These are phyloP conservation scores for Hybognathus amarus DNA, from an alignment of 2,797 vertebrate genomes.

Conservation along the genomic window DNA sequence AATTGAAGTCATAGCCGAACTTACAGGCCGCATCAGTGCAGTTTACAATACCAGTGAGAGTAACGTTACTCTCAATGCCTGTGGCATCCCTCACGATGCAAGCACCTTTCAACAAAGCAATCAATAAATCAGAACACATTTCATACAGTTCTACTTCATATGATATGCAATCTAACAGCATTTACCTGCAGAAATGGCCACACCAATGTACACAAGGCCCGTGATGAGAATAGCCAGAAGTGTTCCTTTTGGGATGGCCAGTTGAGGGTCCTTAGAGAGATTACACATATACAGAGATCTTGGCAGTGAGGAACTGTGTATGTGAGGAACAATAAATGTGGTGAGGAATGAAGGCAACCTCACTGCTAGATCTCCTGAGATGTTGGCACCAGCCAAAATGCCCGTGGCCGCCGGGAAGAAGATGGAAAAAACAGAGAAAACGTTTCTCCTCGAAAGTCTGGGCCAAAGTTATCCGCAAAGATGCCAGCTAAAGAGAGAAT, in stretches of 20 bases:
- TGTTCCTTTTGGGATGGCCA: conserved; percentile 96
- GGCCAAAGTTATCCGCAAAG: conserved; percentile 95
- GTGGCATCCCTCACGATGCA: conserved; percentile 94
- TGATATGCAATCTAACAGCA: background rate
- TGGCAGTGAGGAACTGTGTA: background rate
- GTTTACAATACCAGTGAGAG: conserved; percentile 73
- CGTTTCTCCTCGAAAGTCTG: conserved; percentile 87
- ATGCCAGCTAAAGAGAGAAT: conserved; percentile 78
- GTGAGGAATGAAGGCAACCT: conserved; percentile 64
- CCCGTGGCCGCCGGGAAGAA: conserved; percentile 99
- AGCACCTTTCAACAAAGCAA: conserved; percentile 77
- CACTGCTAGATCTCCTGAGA: conserved; percentile 97
- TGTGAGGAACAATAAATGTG: background rate
- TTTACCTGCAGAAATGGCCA: conserved; percentile 93
- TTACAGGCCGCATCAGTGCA: conserved; percentile 88
- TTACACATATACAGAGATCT: background rate
- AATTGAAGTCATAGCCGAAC: conserved; percentile 88
- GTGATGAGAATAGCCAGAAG: conserved; percentile 95
- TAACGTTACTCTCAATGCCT: conserved; percentile 76
- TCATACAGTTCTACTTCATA: background rate
- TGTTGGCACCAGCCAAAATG: conserved; percentile 97
- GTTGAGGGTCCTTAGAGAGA: conserved; percentile 89
- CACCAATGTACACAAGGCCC: conserved; percentile 90
- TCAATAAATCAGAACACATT: background rate
- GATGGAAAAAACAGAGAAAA: conserved; percentile 98